Evolutionary conservation across 2,113 vertebrate species (phyloP).

Genomic region (Nibea albiflora): DNA sequence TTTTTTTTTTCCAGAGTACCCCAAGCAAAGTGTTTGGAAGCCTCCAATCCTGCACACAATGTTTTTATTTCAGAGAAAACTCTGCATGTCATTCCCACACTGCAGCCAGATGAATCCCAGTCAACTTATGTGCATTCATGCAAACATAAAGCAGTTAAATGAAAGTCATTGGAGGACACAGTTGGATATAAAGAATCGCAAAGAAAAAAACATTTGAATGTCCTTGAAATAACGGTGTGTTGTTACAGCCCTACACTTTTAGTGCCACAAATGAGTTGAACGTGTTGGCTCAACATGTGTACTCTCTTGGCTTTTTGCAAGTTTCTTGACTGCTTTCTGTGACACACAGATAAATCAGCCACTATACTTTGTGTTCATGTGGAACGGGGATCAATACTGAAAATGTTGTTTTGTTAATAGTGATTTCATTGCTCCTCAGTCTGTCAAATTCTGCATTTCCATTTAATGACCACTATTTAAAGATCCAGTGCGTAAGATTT

Average conservation of each 20-base stretch:
- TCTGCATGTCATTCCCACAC: conserved; percentile 41
- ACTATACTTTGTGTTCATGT: not conserved
- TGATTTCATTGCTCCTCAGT: not conserved
- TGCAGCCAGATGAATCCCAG: conserved; percentile 51
- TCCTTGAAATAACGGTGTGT: not conserved
- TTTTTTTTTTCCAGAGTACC: conserved; percentile 58
- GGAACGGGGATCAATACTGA: not conserved
- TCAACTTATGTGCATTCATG: conserved; percentile 26
- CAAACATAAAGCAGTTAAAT: not conserved
- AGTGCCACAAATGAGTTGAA: not conserved
- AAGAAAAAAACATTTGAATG: conserved; percentile 10
- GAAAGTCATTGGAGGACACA: not conserved
- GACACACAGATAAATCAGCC: not conserved
- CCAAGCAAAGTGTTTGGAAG: conserved; percentile 72
- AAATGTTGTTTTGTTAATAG: not conserved
- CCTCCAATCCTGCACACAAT: conserved; percentile 56
- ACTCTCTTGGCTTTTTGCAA: not conserved
- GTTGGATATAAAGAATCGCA: not conserved
- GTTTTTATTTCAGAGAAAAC: conserved; percentile 54
- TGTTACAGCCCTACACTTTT: not conserved
- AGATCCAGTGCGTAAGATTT: not conserved
- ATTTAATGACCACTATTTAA: not conserved
- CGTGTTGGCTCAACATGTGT: not conserved
- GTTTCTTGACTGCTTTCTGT: not conserved
- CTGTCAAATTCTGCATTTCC: no score